Evolutionary conservation across 2,113 vertebrate genomes (phyloP), one percentile per base, ranked within the genome.

Genomic region (Ictidomys tridecemlineatus): DNA sequence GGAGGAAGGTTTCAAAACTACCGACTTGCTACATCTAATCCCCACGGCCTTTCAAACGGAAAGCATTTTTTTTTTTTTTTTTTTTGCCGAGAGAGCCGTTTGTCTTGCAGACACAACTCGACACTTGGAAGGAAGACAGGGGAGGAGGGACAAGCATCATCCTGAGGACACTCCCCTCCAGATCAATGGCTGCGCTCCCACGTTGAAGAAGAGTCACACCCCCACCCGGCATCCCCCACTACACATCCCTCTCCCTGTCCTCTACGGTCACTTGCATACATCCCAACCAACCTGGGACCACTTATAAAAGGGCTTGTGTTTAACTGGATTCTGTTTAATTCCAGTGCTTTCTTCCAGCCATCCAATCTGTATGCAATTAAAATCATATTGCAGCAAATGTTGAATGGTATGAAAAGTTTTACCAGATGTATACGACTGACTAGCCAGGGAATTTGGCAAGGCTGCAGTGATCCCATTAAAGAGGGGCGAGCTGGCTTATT

Each of bases 311-410:
- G 34, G 88, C 97, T 97, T 95, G 74, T 92, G 90, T 96, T 98
- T 85, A 91, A 76, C 95, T 98, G 93, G 92, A 51, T 93, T 97
- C 98, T 91, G 70, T 70, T 78, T 92, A 93, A 77, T 95, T 94
- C 90, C 97, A 7, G 0, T 45, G 93, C 96, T 63, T 94, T 96
- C 85, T 94, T 95, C n/a, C 90, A 97, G 95, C 90, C 85, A 91
- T 86, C 97, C 97, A 95, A 93, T 97, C 98, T 98, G 98, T 93
- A 86, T 77, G 78, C 97, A 97, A 99, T 98, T 98, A 98, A 97
- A 98, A 93, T 97, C 98, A 97, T 82, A 97, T 73, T 67, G 96
- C 83, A 14, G 87, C 91, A 72, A 98, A 98, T 1, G 70, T 22
- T 95, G 91, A 96, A 82, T 67, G 97, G 61, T 67, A 97, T 51